Conservation (phyloP, 1,140 invertebrate species). For the Drosophila seguyi region DNA sequence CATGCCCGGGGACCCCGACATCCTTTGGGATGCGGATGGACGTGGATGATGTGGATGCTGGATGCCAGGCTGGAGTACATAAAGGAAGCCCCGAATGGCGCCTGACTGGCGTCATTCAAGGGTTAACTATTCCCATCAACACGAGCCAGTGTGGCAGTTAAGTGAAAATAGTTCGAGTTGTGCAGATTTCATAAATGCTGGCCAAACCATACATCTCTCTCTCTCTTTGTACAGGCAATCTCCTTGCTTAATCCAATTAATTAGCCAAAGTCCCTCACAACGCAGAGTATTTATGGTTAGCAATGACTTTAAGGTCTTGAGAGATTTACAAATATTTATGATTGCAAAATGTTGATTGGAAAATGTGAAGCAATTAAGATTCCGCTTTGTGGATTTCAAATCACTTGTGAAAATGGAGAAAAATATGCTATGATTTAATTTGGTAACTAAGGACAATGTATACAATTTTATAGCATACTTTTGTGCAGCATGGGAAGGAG, state of each 20-base stretch:
- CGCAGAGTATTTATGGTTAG: background rate
- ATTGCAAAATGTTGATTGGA: constrained; percentile 1
- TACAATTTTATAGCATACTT: background rate
- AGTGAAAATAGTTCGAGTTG: constrained; percentile 31
- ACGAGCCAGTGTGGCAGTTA: constrained; percentile 25
- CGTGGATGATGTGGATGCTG: constrained; percentile 1
- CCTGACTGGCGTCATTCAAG: constrained; percentile 35
- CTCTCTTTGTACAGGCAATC: background rate
- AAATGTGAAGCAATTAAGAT: background rate
- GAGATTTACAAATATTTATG: constrained; percentile 21
- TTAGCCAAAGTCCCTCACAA: background rate
- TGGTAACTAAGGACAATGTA: background rate
- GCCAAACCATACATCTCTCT: background rate
- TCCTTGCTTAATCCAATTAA: constrained; percentile 13
- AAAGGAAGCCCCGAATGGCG: constrained; percentile 43
- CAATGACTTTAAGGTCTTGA: constrained; percentile 1
- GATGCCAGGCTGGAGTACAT: constrained; percentile 30
- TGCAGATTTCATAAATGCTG: constrained; percentile 28
- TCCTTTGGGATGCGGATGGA: constrained; percentile 36
- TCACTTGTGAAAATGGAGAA: background rate
- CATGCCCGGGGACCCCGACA: constrained; percentile 39
- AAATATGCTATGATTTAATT: background rate
- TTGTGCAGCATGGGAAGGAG: background rate
- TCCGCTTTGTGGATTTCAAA: background rate
- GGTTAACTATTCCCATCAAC: constrained; percentile 49